These are phyloP conservation scores for Sakesphorus luctuosus DNA, from an alignment of 2,113 vertebrate genomes.

Conservation along the genomic window DNA sequence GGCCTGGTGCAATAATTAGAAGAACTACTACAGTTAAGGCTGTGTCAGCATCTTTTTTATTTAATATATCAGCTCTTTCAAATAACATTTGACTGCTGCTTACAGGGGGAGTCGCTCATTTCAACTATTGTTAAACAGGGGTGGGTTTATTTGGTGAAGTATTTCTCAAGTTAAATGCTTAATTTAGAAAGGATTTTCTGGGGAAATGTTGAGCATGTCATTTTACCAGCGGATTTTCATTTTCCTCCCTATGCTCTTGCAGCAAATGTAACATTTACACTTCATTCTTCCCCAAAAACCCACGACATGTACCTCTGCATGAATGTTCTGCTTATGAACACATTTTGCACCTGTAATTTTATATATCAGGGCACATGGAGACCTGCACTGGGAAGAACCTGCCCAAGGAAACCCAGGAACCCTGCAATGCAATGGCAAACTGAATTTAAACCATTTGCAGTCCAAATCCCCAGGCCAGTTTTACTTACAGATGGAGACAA, in stretches of 20 bases:
- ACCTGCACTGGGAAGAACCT: neutral
- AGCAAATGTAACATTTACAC: neutral
- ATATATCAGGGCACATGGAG: rapidly evolving
- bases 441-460: neutral
- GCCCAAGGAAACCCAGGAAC: neutral
- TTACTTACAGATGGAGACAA: constrained; percentile 22
- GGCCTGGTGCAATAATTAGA: neutral
- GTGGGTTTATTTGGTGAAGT: neutral
- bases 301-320: neutral
- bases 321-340: neutral
- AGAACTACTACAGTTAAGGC: neutral
- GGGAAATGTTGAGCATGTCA: neutral
- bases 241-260: neutral
- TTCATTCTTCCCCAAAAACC: neutral
- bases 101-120: neutral
- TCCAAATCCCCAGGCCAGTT: neutral
- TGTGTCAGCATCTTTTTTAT: constrained; percentile 33
- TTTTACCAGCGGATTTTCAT: neutral
- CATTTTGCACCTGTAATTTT: neutral
- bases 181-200: neutral
- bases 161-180: neutral
- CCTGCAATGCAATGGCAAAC: neutral
- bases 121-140: neutral
- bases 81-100: neutral
- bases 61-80: constrained; percentile 18